These are phyloP conservation scores for Lasaia peninsularis DNA, from an alignment of 1,140 invertebrate genomes.

Conservation along the genomic window DNA sequence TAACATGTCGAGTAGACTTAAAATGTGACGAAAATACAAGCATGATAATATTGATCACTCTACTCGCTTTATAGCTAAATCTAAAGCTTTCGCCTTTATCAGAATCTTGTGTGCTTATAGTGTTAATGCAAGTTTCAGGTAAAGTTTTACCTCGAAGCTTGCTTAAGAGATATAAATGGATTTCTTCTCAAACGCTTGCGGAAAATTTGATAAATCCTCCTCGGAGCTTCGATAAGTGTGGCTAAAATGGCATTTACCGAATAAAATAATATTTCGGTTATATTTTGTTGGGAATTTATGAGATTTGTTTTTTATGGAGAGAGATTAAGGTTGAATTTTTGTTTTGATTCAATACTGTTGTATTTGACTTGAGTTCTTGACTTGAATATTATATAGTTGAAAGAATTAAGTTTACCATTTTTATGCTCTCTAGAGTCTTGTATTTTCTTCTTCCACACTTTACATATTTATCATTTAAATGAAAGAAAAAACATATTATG, in stretches of 20 bases:
- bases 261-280: background rate
- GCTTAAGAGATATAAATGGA: slow-evolving; percentile 8
- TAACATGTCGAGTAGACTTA: too few relatives aligned
- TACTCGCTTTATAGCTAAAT: too few relatives aligned
- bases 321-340: background rate
- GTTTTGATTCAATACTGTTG: background rate
- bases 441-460: too few relatives aligned
- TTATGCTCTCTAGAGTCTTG: too few relatives aligned
- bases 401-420: too few relatives aligned
- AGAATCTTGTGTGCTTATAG: background rate
- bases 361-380: too few relatives aligned
- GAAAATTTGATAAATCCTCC: slow-evolving; percentile 6
- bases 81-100: background rate
- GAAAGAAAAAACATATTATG: too few relatives aligned
- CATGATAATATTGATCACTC: too few relatives aligned
- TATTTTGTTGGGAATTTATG: background rate
- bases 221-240: slow-evolving; percentile 6
- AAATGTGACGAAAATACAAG: too few relatives aligned
- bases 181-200: slow-evolving; percentile 4
- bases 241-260: background rate
- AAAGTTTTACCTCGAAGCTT: background rate
- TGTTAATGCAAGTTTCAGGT: slow-evolving; percentile 1
- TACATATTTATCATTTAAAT: too few relatives aligned
- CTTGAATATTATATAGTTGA: too few relatives aligned
- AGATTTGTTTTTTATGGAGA: background rate